phyloP scores from a whole-genome alignment of 2,113 vertebrate species.

The Danionella cerebrum region DNA sequence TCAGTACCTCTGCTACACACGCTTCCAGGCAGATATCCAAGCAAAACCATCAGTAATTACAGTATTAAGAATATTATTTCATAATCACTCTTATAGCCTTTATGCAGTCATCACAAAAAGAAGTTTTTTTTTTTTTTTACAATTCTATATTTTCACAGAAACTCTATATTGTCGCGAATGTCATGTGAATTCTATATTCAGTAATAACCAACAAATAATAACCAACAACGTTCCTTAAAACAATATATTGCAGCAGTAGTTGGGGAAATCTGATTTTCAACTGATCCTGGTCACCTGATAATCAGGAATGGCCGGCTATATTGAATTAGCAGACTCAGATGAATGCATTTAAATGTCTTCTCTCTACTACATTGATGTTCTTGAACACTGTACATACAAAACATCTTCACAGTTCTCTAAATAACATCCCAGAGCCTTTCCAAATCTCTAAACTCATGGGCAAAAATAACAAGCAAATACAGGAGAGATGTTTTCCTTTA shows the following conservation, averaged over 20 bases:
- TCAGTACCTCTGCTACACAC: too few relatives aligned
- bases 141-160: too few relatives aligned
- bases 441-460: background rate
- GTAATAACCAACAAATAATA: too few relatives aligned
- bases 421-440: background rate
- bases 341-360: background rate
- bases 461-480: background rate
- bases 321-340: slow-evolving; percentile 22
- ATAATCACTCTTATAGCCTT: too few relatives aligned
- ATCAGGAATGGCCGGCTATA: slow-evolving; percentile 19
- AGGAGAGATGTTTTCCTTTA: background rate
- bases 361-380: background rate
- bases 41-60: too few relatives aligned
- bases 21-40: too few relatives aligned
- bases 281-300: slow-evolving; percentile 30
- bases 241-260: slow-evolving; percentile 15
- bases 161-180: too few relatives aligned
- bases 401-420: background rate
- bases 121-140: too few relatives aligned
- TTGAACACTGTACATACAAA: background rate
- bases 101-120: too few relatives aligned
- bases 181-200: too few relatives aligned
- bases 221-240: too few relatives aligned
- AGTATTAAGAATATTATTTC: too few relatives aligned
- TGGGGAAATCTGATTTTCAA: slow-evolving; percentile 32